Conservation (phyloP, 2,888 invertebrate species). For the Onthophagus sagittarius region DNA sequence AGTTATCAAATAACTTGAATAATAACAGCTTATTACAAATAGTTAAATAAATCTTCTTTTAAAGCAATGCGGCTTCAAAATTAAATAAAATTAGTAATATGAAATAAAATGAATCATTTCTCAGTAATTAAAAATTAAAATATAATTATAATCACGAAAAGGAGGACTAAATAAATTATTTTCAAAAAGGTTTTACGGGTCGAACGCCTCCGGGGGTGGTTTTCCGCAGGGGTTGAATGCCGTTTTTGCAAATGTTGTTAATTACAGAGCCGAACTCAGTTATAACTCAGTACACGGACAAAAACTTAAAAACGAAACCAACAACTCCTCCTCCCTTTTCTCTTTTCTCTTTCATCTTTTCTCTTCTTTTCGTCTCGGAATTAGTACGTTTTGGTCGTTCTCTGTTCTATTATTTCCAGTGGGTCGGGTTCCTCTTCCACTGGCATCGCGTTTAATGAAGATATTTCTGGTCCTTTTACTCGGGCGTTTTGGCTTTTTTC, state of each 20-base stretch:
- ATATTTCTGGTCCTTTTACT: background rate
- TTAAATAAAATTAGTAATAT: too few species aligned
- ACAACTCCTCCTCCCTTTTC: background rate
- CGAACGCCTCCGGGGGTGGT: background rate
- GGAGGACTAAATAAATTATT: background rate
- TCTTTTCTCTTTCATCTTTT: background rate
- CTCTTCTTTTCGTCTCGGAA: background rate
- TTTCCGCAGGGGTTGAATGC: background rate
- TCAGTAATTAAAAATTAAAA: too few species aligned
- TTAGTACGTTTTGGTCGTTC: background rate
- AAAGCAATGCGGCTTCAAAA: background rate
- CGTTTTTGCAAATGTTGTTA: background rate
- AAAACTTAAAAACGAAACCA: background rate
- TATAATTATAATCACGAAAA: background rate
- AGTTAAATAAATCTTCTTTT: background rate
- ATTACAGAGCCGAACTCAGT: background rate
- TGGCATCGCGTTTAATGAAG: background rate
- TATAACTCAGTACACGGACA: background rate
- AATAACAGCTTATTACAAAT: background rate
- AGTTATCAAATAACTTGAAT: too few species aligned
- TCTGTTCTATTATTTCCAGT: background rate
- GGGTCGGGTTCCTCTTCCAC: background rate
- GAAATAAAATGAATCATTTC: too few species aligned
- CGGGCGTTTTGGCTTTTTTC: background rate
- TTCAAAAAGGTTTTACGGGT: background rate